Percentiles rank a stretch among this genome's conserved stretches.
These are phyloP conservation scores for Acanthosepion pharaonis DNA, from an alignment of 2,888 invertebrate genomes.

Conservation along the genomic window DNA sequence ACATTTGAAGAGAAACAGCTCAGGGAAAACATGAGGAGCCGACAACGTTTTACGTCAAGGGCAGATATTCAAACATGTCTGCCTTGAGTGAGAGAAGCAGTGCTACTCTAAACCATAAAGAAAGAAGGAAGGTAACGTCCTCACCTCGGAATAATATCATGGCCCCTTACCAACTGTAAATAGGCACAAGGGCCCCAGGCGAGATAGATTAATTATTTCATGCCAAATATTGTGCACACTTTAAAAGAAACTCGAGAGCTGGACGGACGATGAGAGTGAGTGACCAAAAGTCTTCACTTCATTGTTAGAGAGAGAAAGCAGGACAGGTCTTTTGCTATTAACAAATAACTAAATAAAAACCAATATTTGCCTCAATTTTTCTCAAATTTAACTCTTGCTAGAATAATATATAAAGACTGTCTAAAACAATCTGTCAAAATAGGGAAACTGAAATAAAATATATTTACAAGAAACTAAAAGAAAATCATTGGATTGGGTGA, in stretches of 20 bases:
- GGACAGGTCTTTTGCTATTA: not conserved
- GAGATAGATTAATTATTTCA: not conserved
- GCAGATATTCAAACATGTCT: not conserved
- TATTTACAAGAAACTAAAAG: not conserved
- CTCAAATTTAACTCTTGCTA: not conserved
- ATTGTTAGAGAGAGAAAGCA: not conserved
- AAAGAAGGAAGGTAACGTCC: conserved; percentile 16
- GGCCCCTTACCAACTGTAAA: not conserved
- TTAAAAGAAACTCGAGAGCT: not conserved
- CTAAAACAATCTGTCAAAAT: not conserved
- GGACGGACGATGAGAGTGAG: conserved; percentile 18
- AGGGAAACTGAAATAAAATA: too few relatives aligned
- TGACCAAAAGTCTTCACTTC: conserved; percentile 1
- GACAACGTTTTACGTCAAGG: not conserved
- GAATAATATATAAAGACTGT: not conserved
- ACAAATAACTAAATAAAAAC: not conserved
- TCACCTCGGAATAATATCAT: not conserved
- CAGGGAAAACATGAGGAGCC: not conserved
- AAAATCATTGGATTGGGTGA: not conserved
- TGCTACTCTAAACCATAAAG: not conserved
- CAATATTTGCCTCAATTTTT: not conserved
- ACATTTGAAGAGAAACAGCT: not conserved
- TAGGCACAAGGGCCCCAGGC: not conserved
- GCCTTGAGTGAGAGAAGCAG: conserved; percentile 33
- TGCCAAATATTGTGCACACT: not conserved